Evolutionary conservation across 2,888 invertebrate genomes (phyloP).

Genomic region (Andrena dorsata): DNA sequence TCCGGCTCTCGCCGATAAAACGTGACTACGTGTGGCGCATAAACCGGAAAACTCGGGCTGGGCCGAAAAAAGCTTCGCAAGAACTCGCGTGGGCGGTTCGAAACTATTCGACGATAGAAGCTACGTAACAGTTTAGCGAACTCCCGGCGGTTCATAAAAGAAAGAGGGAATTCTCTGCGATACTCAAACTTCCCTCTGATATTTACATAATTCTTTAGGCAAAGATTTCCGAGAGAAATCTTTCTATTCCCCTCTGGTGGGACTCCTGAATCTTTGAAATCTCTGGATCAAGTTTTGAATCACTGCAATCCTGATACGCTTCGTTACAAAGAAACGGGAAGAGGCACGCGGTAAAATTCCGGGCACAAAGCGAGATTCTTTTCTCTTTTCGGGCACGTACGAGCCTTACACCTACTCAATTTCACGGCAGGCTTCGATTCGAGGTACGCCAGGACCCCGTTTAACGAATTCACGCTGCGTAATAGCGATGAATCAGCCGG

Average conservation of each 20-base stretch:
- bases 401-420: conserved; percentile 38
- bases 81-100: conserved; percentile 40
- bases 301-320: no score
- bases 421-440: conserved; percentile 4
- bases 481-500: conserved; percentile 2
- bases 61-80: conserved; percentile 35
- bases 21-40: conserved; percentile 29
- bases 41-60: conserved; percentile 48
- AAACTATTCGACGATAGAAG: background rate
- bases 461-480: conserved; percentile 40
- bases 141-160: background rate
- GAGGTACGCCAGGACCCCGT: background rate
- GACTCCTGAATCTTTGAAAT: no score
- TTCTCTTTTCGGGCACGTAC: conserved; percentile 23
- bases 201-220: no score
- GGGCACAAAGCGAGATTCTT: conserved; percentile 9
- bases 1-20: conserved; percentile 22
- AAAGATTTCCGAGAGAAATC: no score
- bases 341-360: conserved; percentile 4
- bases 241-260: no score
- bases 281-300: no score
- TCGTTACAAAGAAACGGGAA: background rate
- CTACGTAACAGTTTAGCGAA: conserved; percentile 28
- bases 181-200: no score
- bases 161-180: background rate